A percentile compares a stretch with the other conserved stretches of the same genome.
phyloP scores from a whole-genome alignment of 2,888 invertebrate genomes.

The Reticulitermes lucifugus region DNA sequence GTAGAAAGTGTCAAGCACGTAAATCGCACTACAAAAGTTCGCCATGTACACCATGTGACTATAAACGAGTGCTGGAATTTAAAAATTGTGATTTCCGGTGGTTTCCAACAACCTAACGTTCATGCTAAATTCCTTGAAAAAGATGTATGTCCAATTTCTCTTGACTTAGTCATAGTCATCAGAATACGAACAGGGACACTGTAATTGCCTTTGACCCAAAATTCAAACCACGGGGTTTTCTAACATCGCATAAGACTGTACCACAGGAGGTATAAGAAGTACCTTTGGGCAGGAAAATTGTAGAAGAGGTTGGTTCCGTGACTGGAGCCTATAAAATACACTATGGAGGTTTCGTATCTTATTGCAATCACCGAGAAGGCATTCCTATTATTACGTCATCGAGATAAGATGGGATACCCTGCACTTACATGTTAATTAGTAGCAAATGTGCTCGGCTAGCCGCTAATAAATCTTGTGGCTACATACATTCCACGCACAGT shows the following conservation, averaged over 20 bases:
- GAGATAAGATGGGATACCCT: constrained; percentile 31
- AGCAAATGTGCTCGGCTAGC: constrained; percentile 34
- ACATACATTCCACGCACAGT: neutral
- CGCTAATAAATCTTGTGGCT: constrained; percentile 23
- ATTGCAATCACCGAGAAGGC: constrained; percentile 24
- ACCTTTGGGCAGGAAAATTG: neutral
- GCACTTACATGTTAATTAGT: constrained; percentile 46
- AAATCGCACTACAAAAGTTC: too few relatives aligned
- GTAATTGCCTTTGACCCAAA: too few relatives aligned
- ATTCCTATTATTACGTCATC: constrained; percentile 41
- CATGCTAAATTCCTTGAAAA: too few relatives aligned
- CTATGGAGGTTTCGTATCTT: neutral
- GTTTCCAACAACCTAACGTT: too few relatives aligned
- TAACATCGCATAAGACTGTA: neutral
- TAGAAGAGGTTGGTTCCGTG: constrained; percentile 12
- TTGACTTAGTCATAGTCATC: too few relatives aligned
- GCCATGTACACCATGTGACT: too few relatives aligned
- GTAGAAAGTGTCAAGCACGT: too few relatives aligned
- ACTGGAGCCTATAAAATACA: constrained; percentile 26
- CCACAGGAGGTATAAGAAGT: neutral
- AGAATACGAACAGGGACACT: too few relatives aligned
- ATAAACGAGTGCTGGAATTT: too few relatives aligned
- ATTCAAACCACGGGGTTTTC: too few relatives aligned
- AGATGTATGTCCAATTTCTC: too few relatives aligned
- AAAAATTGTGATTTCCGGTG: too few relatives aligned